Percentiles rank a stretch among this genome's conserved stretches.
These are phyloP conservation scores for Falco berigora DNA, from an alignment of 2,797 vertebrate genomes.

Conservation along the genomic window DNA sequence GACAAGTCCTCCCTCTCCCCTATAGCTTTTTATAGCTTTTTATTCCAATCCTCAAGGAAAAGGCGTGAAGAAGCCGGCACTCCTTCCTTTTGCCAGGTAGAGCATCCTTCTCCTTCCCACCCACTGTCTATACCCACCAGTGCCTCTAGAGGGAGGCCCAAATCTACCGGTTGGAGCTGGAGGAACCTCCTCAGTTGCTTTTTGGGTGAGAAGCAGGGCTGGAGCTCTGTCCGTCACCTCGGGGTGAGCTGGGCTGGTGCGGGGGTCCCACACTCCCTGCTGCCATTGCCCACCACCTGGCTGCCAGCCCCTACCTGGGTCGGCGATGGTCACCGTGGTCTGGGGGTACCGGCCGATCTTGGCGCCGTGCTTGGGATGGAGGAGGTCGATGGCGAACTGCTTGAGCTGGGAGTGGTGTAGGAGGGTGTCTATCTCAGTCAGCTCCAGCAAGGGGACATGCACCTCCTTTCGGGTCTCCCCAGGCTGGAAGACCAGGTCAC, in stretches of 20 bases:
- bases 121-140: background rate
- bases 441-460: conserved; percentile 85
- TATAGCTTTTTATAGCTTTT: background rate
- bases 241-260: background rate
- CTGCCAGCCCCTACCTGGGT: conserved; percentile 75
- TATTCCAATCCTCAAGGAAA: background rate
- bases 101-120: background rate
- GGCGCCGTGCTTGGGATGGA: conserved; percentile 85
- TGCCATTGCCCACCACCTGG: background rate
- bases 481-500: conserved; percentile 82
- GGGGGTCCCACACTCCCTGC: background rate
- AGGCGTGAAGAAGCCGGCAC: background rate
- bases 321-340: conserved; percentile 85
- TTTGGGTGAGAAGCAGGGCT: background rate
- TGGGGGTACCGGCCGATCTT: conserved; percentile 87
- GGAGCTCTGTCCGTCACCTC: background rate
- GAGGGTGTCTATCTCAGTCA: conserved; percentile 83
- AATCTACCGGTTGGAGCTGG: background rate
- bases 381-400: conserved; percentile 89
- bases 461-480: conserved; percentile 88
- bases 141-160: conserved; percentile 42
- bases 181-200: background rate
- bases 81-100: background rate
- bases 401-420: conserved; percentile 82
- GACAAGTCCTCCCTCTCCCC: background rate